Evolutionary conservation across 2,888 invertebrate species (phyloP).

Genomic region (Megastigmus dorsalis): DNA sequence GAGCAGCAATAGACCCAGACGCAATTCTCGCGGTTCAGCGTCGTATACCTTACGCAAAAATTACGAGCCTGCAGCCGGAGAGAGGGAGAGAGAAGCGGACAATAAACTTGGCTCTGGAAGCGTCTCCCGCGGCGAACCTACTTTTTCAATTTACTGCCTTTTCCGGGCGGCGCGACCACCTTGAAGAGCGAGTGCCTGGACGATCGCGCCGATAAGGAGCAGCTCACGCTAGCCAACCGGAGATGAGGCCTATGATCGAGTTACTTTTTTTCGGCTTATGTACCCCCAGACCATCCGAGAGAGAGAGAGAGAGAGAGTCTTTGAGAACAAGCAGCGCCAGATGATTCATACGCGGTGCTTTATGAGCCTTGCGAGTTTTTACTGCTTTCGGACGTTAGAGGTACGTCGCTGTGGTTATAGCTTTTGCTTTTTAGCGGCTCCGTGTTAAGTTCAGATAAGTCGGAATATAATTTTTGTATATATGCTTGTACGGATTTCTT

Average conservation of each 20-base stretch:
- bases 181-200: conserved; percentile 2
- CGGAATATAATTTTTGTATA: too few species aligned
- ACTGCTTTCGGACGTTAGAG: too few species aligned
- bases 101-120: conserved; percentile 60
- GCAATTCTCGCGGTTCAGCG: not conserved
- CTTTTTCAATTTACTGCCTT: conserved; percentile 53
- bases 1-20: too few species aligned
- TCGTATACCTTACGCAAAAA: conserved; percentile 59
- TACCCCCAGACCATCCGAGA: too few species aligned
- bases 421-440: too few species aligned
- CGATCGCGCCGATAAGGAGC: conserved; percentile 32
- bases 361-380: conserved; percentile 19
- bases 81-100: too few species aligned
- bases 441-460: too few species aligned
- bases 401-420: too few species aligned
- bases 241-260: conserved; percentile 7
- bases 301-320: too few species aligned
- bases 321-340: not conserved
- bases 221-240: not conserved
- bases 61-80: conserved; percentile 60
- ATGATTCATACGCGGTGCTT: conserved; percentile 31
- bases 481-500: too few species aligned
- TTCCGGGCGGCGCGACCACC: conserved; percentile 47
- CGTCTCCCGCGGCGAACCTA: conserved; percentile 43
- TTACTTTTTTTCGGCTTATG: too few species aligned